These are phyloP conservation scores for Ellobium chinense DNA, from an alignment of 2,888 invertebrate species.

Conservation along the genomic window DNA sequence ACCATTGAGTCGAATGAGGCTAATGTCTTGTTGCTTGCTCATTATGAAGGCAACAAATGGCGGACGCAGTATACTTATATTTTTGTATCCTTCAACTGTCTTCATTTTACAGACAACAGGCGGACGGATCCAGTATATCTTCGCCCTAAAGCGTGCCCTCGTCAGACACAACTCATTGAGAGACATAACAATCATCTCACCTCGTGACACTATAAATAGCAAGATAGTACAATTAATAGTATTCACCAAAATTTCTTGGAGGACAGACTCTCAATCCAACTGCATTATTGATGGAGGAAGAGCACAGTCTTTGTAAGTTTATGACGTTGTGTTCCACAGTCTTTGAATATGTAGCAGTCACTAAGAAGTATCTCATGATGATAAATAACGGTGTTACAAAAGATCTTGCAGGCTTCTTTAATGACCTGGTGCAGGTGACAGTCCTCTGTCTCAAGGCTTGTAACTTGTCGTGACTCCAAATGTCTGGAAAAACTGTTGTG, in stretches of 20 bases:
- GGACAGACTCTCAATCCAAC: not conserved
- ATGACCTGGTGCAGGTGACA: conserved; percentile 4
- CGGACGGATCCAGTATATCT: too few species aligned
- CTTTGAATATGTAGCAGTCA: not conserved
- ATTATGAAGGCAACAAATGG: too few species aligned
- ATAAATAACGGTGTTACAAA: not conserved
- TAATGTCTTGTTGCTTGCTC: too few species aligned
- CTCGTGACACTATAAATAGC: too few species aligned
- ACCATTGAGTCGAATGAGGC: too few species aligned
- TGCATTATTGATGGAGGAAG: not conserved
- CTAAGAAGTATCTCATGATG: not conserved
- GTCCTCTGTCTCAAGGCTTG: not conserved
- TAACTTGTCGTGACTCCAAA: not conserved
- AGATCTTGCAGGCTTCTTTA: conserved; percentile 3
- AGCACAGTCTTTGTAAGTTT: not conserved
- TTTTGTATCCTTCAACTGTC: too few species aligned
- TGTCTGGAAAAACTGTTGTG: not conserved
- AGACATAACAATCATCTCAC: too few species aligned
- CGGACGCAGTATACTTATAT: too few species aligned
- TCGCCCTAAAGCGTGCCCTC: too few species aligned
- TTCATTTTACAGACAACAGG: too few species aligned
- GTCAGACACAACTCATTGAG: too few species aligned
- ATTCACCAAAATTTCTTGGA: not conserved
- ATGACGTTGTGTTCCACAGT: not conserved
- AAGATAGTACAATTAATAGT: not conserved